Percentiles rank a stretch among this genome's conserved stretches.
Conservation (phyloP, 2,113 vertebrate species). For the Stigmatopora argus region DNA sequence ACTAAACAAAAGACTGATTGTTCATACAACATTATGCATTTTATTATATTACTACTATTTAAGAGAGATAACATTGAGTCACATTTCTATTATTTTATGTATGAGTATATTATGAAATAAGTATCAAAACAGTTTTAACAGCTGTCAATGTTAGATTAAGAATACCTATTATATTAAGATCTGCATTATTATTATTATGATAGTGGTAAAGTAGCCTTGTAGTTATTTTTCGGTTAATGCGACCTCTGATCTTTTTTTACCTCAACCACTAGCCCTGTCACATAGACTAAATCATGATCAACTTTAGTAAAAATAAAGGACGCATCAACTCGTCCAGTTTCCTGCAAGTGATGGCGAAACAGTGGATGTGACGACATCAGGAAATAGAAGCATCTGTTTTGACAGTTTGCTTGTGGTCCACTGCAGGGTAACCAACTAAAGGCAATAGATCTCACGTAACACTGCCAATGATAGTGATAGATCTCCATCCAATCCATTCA, state of each 20-base stretch:
- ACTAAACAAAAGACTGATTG: too few relatives aligned
- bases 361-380: constrained; percentile 4
- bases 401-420: not conserved
- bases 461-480: not conserved
- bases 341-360: constrained; percentile 30
- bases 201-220: not conserved
- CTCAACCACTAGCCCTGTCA: too few relatives aligned
- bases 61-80: too few relatives aligned
- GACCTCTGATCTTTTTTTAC: not conserved
- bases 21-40: too few relatives aligned
- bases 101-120: too few relatives aligned
- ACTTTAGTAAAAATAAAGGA: not conserved
- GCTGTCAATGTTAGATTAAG: too few relatives aligned
- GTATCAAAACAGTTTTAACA: too few relatives aligned
- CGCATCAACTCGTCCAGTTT: constrained; percentile 17
- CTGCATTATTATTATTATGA: not conserved
- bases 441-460: not conserved
- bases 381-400: not conserved
- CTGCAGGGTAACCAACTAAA: not conserved
- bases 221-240: not conserved
- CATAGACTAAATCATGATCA: not conserved
- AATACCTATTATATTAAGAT: too few relatives aligned
- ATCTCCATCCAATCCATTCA: too few relatives aligned
- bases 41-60: too few relatives aligned
- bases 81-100: too few relatives aligned